Evolutionary conservation across 2,113 vertebrate genomes (phyloP).

Genomic region (Oryzias curvinotus): DNA sequence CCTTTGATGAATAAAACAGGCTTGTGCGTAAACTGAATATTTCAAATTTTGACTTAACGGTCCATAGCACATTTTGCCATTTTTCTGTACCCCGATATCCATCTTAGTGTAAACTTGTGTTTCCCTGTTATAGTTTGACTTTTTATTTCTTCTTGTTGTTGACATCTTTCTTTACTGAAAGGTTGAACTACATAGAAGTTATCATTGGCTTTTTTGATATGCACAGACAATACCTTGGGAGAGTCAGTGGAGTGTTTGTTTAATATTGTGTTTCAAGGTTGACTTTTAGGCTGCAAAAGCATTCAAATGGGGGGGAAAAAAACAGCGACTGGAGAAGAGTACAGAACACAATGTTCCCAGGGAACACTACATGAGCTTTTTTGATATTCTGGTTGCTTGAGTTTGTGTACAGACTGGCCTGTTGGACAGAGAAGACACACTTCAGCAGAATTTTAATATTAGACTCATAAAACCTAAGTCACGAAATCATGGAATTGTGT

Average conservation of each 20-base stretch:
- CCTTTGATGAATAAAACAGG: too few species aligned
- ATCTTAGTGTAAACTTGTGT: too few species aligned
- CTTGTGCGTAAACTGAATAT: too few species aligned
- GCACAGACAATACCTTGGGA: background rate
- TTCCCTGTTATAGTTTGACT: too few species aligned
- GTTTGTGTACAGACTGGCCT: slow-evolving; percentile 35
- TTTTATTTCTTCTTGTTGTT: too few species aligned
- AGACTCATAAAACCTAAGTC: background rate
- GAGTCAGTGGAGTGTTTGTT: too few species aligned
- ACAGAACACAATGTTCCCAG: background rate
- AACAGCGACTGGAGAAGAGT: background rate
- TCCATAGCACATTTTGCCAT: too few species aligned
- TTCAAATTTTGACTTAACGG: too few species aligned
- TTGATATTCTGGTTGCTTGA: slow-evolving; percentile 43
- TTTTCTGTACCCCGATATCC: too few species aligned
- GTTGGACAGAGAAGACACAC: slow-evolving; percentile 22
- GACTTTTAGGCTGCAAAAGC: background rate
- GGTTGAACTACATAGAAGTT: too few species aligned
- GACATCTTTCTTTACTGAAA: too few species aligned
- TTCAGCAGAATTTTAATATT: slow-evolving; percentile 7
- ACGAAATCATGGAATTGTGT: background rate
- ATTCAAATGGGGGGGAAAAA: too few species aligned
- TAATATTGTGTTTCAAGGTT: background rate
- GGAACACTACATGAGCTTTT: background rate
- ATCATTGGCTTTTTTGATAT: background rate